These are phyloP conservation scores for Spisula solida DNA, from an alignment of 2,888 invertebrate genomes.

Conservation along the genomic window DNA sequence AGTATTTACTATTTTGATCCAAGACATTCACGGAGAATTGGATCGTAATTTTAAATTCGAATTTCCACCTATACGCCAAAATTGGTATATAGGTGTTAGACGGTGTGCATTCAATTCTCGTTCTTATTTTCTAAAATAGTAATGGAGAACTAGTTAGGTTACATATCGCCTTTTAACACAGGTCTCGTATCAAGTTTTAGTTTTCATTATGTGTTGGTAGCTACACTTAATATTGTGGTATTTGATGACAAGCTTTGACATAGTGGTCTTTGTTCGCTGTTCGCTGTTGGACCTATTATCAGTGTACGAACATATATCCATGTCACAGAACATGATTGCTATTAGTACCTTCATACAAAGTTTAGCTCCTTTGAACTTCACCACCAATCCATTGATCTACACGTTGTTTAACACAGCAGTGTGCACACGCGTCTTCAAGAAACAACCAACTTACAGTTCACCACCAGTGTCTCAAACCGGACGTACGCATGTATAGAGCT, in stretches of 20 bases:
- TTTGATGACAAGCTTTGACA: no score
- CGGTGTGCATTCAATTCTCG: no score
- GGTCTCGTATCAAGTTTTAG: no score
- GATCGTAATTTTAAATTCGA: no score
- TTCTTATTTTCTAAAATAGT: no score
- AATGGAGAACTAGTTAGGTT: no score
- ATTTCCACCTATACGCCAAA: no score
- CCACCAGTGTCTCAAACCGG: constrained; percentile 54
- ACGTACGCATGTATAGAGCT: neutral
- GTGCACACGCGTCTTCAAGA: constrained; percentile 90
- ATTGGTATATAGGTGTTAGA: no score
- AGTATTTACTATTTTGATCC: no score
- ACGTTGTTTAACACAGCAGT: constrained; percentile 96
- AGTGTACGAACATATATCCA: constrained; percentile 69
- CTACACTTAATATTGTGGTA: constrained; percentile 81
- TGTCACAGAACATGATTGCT: constrained; percentile 88
- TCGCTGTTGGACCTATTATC: constrained; percentile 79
- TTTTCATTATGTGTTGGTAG: constrained; percentile 82
- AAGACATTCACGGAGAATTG: no score
- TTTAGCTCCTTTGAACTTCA: constrained; percentile 96
- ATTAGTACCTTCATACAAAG: constrained; percentile 97
- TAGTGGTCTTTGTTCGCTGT: no score
- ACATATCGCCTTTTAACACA: no score
- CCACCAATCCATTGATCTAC: constrained; percentile 97
- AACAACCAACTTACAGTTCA: constrained; percentile 58